Evolutionary conservation across 2,797 vertebrate species (phyloP).

Genomic region (Gymnothorax reevesii): DNA sequence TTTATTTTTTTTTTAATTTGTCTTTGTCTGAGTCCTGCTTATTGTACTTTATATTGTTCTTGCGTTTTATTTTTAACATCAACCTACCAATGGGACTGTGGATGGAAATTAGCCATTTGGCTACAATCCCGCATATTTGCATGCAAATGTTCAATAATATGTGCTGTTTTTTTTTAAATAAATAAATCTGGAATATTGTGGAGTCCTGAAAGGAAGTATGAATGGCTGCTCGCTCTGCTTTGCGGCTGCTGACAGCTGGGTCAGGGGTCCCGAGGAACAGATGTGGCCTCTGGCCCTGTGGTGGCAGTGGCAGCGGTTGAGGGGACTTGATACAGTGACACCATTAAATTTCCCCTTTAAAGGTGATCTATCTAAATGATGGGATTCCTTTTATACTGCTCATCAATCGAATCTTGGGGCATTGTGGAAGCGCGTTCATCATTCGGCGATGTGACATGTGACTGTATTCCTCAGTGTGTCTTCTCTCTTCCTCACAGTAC

Average conservation of each 20-base stretch:
- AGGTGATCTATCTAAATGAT: neutral
- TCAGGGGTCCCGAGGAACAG: neutral
- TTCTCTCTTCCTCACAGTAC: conserved; percentile 73
- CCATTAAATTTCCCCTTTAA: neutral
- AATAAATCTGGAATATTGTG: no score
- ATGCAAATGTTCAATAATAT: no score
- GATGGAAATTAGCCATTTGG: no score
- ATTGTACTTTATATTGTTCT: no score
- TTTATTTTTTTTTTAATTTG: no score
- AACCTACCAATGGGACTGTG: no score
- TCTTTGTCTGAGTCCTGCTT: no score
- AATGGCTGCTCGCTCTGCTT: neutral
- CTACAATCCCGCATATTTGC: no score
- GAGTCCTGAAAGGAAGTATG: conserved; percentile 1
- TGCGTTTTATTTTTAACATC: no score
- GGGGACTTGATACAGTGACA: neutral
- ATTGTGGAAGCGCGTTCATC: neutral
- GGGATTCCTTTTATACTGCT: neutral
- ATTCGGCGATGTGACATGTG: neutral
- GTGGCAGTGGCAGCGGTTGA: neutral
- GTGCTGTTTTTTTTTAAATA: no score
- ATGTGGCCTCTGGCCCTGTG: neutral
- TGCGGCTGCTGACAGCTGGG: neutral
- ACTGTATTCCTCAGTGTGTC: neutral
- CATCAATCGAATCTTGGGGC: neutral